These are phyloP conservation scores for Dasypolia templi DNA, from an alignment of 2,888 invertebrate genomes.

Conservation along the genomic window DNA sequence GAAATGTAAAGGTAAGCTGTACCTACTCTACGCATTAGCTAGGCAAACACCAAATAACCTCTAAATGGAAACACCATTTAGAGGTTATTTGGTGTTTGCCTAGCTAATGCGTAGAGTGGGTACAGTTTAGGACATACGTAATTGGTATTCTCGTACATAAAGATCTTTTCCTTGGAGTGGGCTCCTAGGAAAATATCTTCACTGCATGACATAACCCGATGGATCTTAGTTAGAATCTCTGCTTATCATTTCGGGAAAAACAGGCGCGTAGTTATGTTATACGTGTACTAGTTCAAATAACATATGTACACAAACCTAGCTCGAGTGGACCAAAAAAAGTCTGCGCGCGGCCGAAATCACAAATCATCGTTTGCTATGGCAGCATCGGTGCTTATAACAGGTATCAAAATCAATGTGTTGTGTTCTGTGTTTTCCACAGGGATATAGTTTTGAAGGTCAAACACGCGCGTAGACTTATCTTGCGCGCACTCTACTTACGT, in stretches of 20 bases:
- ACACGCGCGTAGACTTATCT: no score
- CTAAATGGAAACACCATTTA: slow-evolving; percentile 48
- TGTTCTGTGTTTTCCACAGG: no score
- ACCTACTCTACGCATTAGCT: slow-evolving; percentile 40
- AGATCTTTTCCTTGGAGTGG: background rate
- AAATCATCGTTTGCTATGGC: no score
- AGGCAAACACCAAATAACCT: slow-evolving; percentile 46
- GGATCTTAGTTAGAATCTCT: background rate
- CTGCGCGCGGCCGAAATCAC: no score
- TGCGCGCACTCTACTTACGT: no score
- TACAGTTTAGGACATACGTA: slow-evolving; percentile 32
- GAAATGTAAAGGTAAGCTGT: slow-evolving; percentile 29
- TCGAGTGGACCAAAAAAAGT: no score
- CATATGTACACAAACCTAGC: background rate
- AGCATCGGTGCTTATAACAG: no score
- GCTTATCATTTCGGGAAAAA: background rate
- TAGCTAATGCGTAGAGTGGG: slow-evolving; percentile 42
- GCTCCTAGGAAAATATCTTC: slow-evolving; percentile 15
- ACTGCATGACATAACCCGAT: slow-evolving; percentile 6
- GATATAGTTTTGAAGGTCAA: no score
- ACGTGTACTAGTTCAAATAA: background rate
- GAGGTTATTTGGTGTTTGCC: slow-evolving; percentile 44
- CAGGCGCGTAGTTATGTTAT: background rate
- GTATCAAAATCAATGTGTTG: no score
- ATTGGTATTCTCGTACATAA: background rate